Evolutionary conservation across 2,113 vertebrate genomes (phyloP).

Genomic region (Gavialis gangeticus): DNA sequence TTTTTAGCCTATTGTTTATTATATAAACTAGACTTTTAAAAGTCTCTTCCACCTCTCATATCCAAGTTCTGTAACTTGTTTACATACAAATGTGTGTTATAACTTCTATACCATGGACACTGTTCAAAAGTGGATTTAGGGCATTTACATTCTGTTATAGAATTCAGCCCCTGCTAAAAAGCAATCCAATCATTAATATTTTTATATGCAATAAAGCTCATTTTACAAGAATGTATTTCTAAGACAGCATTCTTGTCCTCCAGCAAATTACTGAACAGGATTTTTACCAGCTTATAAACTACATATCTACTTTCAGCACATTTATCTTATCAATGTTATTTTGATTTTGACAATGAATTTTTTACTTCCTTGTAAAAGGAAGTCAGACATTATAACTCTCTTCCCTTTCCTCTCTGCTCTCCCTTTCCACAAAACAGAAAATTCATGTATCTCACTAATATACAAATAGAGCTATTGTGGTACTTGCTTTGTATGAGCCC

Average conservation of each 20-base stretch:
- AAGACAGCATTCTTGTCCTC: background rate
- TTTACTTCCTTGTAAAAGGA: background rate
- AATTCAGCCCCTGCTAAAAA: background rate
- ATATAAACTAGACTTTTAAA: background rate
- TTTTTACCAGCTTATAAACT: background rate
- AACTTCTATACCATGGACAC: background rate
- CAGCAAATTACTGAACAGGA: background rate
- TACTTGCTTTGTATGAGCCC: background rate
- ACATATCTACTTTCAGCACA: background rate
- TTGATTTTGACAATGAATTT: background rate
- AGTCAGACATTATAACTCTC: background rate
- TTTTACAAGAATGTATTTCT: background rate
- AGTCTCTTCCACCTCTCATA: background rate
- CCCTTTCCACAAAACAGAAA: background rate
- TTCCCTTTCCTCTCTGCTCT: background rate
- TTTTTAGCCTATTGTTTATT: background rate
- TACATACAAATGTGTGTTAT: background rate
- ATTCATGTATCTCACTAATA: background rate
- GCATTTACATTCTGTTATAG: background rate
- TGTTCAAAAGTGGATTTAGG: background rate
- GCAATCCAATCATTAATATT: background rate
- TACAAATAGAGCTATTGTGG: rapidly evolving
- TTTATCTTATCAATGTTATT: slow-evolving; percentile 19
- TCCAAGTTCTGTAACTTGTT: background rate
- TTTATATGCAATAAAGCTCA: background rate